Conservation (phyloP, 2,888 invertebrate genomes). For the Ypsolopha sequella region DNA sequence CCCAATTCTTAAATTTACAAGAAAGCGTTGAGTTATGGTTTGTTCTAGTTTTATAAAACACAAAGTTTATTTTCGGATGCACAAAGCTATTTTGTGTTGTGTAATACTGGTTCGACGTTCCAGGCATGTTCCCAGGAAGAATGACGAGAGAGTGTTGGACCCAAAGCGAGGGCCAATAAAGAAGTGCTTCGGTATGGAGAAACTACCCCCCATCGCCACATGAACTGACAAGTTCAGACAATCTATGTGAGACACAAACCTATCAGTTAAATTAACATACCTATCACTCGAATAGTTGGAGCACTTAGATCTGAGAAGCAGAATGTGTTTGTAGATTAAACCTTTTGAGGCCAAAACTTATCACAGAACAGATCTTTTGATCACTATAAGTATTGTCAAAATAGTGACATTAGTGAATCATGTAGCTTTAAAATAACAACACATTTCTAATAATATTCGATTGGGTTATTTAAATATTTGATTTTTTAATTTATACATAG, state of each 20-base stretch:
- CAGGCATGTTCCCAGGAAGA: conserved; percentile 49
- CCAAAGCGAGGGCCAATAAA: conserved; percentile 60
- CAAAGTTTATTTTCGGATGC: neutral
- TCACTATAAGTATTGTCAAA: too few relatives aligned
- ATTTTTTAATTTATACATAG: too few relatives aligned
- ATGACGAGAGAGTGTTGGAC: conserved; percentile 59
- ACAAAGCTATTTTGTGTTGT: neutral
- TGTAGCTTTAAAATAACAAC: too few relatives aligned
- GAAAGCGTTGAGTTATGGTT: neutral
- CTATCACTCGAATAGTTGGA: too few relatives aligned
- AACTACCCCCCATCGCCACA: conserved; percentile 54
- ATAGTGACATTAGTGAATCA: too few relatives aligned
- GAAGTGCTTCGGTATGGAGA: conserved; percentile 48
- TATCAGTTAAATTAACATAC: neutral
- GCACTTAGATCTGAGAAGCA: too few relatives aligned
- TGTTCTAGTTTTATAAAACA: neutral
- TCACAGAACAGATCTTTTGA: too few relatives aligned
- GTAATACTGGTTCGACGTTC: conserved; percentile 26
- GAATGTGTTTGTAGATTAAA: too few relatives aligned
- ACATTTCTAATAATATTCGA: too few relatives aligned
- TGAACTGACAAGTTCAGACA: neutral
- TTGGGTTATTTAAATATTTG: too few relatives aligned
- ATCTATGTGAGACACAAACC: too few relatives aligned
- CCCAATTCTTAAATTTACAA: neutral
- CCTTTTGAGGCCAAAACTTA: too few relatives aligned